Conservation (phyloP, 1,140 invertebrate genomes). For the Camponotus floridanus region DNA sequence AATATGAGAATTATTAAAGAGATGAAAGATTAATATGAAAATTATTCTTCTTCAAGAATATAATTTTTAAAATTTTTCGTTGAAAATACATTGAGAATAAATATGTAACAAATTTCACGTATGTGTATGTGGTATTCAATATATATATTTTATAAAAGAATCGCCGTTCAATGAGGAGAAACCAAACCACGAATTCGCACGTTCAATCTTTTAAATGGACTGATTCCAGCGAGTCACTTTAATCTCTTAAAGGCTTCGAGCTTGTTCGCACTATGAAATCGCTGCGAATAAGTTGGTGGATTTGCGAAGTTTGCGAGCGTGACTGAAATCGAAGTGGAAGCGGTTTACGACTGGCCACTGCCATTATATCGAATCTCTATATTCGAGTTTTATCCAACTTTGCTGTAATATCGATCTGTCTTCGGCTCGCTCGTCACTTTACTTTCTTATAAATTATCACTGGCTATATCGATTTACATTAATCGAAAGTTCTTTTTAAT, state of each 20-base stretch:
- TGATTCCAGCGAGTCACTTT: conserved; percentile 50
- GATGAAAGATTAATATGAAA: neutral
- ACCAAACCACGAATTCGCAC: conserved; percentile 29
- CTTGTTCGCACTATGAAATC: conserved; percentile 53
- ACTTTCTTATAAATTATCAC: conserved; percentile 28
- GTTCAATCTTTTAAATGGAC: conserved; percentile 61
- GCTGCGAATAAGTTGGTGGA: conserved; percentile 48
- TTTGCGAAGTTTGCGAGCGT: conserved; percentile 59
- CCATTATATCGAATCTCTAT: conserved; percentile 71
- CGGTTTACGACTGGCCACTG: conserved; percentile 66
- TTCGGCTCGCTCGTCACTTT: conserved; percentile 17
- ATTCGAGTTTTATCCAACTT: conserved; percentile 60
- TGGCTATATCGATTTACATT: conserved; percentile 20
- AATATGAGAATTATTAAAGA: neutral
- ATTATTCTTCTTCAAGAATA: neutral
- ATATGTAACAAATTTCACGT: neutral
- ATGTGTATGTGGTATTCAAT: neutral
- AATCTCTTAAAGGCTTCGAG: conserved; percentile 58
- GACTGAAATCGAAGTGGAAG: conserved; percentile 68
- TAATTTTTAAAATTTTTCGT: neutral
- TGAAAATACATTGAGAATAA: neutral
- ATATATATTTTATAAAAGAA: conserved; percentile 23
- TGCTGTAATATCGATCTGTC: conserved; percentile 58
- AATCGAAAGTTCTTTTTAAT: neutral
- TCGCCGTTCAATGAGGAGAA: neutral